Conservation (phyloP, 1,140 invertebrate genomes). For the Calycopis cecrops region DNA sequence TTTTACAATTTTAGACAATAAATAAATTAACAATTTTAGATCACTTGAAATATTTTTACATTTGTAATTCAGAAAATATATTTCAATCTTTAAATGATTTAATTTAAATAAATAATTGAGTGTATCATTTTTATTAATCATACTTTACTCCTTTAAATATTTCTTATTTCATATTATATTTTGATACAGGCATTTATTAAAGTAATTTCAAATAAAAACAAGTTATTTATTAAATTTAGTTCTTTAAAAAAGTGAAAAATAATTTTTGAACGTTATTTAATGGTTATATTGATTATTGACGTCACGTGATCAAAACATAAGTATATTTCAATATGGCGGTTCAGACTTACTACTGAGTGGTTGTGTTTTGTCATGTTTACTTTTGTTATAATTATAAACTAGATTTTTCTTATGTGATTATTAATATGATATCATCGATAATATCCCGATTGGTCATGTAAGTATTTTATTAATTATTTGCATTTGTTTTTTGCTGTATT, state of each 20-base stretch:
- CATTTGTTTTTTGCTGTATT: conserved; percentile 19
- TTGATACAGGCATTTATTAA: not conserved
- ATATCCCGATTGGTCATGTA: conserved; percentile 85
- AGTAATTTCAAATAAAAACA: not conserved
- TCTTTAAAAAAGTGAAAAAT: not conserved
- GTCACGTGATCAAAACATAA: conserved; percentile 75
- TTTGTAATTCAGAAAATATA: too few species aligned
- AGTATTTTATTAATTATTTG: conserved; percentile 64
- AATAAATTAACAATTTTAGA: too few species aligned
- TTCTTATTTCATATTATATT: not conserved
- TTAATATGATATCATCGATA: conserved; percentile 84
- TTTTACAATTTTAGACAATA: too few species aligned
- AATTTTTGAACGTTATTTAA: conserved; percentile 32
- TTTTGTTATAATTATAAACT: conserved; percentile 59
- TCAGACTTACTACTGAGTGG: conserved; percentile 48
- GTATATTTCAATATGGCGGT: conserved; percentile 61
- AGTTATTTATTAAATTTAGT: not conserved
- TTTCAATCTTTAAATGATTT: too few species aligned
- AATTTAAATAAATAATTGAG: too few species aligned
- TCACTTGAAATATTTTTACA: too few species aligned
- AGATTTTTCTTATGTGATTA: conserved; percentile 53
- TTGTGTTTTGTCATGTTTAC: conserved; percentile 71
- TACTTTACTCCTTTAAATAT: not conserved
- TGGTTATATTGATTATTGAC: conserved; percentile 56
- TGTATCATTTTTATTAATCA: too few species aligned